Percentiles rank a stretch among this genome's conserved stretches.
Evolutionary conservation across 2,888 invertebrate species (phyloP).

Genomic region (Masnerella sp.): DNA sequence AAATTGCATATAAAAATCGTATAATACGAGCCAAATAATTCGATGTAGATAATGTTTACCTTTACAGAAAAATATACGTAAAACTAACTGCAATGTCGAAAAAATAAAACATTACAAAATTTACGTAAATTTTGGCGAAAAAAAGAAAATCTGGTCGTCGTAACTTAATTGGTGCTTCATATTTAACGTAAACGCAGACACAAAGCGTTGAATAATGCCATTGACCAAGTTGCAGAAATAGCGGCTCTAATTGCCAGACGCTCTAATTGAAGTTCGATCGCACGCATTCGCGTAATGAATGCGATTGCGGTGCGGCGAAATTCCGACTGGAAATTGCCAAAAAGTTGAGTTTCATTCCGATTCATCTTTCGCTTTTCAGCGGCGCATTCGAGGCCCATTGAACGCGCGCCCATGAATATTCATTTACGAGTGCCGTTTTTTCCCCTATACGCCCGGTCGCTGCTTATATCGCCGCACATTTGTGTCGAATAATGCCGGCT

Average conservation of each 20-base stretch:
- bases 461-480: background rate
- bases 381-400: background rate
- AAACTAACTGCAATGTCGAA: too few relatives aligned
- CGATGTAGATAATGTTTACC: too few relatives aligned
- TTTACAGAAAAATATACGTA: too few relatives aligned
- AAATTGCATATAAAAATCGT: too few relatives aligned
- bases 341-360: conserved; percentile 18
- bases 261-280: conserved; percentile 65
- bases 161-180: background rate
- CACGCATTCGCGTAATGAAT: conserved; percentile 44
- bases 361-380: conserved; percentile 21
- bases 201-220: conserved; percentile 50
- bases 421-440: conserved; percentile 4
- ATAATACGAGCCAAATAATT: too few relatives aligned
- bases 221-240: conserved; percentile 62
- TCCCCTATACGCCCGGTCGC: background rate
- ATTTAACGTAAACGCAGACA: conserved; percentile 22
- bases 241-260: conserved; percentile 57
- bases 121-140: too few relatives aligned
- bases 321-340: conserved; percentile 12
- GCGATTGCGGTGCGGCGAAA: conserved; percentile 20
- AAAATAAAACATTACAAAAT: too few relatives aligned
- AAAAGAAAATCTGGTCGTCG: too few relatives aligned
- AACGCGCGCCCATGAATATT: conserved; percentile 32
- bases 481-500: background rate